Conservation (phyloP, 2,797 vertebrate species). For the Hephaestus fuliginosus region DNA sequence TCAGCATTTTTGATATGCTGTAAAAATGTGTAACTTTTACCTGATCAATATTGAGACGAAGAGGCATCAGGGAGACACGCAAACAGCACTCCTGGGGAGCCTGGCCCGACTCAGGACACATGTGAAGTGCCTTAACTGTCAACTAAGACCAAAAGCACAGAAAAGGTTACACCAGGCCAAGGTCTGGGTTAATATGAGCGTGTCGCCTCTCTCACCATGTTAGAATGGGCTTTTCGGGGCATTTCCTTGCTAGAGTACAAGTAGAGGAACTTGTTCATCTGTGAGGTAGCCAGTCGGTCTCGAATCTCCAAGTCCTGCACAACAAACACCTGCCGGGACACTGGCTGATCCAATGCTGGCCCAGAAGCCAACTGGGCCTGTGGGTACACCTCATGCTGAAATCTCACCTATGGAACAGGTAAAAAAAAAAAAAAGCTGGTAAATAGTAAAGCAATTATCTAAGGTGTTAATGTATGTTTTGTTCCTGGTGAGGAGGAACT, state of each 20-base stretch:
- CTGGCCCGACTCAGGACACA: conserved; percentile 93
- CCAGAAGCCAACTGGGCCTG: conserved; percentile 75
- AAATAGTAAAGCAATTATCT: not conserved
- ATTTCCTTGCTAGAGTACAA: conserved; percentile 98
- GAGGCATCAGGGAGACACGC: conserved; percentile 95
- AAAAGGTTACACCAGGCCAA: not conserved
- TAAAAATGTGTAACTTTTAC: conserved; percentile 70
- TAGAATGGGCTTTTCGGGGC: conserved; percentile 98
- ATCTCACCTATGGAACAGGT: conserved; percentile 88
- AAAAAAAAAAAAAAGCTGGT: not conserved
- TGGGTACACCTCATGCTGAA: conserved; percentile 97
- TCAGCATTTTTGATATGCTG: not conserved
- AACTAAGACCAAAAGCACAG: conserved; percentile 82
- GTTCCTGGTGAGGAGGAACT: not conserved
- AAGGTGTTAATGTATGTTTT: not conserved
- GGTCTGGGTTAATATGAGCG: not conserved
- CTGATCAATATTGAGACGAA: conserved; percentile 99
- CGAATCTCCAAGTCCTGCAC: conserved; percentile 98
- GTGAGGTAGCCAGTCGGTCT: conserved; percentile 95
- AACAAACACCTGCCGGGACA: conserved; percentile 95
- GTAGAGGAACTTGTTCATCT: conserved; percentile 99
- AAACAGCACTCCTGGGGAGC: conserved; percentile 96
- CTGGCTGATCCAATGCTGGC: conserved; percentile 87
- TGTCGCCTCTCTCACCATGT: conserved; percentile 88
- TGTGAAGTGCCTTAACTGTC: conserved; percentile 94